Base-by-base conservation (phyloP, 1,140 invertebrate genomes). In the Lasaia peninsularis region DNA sequence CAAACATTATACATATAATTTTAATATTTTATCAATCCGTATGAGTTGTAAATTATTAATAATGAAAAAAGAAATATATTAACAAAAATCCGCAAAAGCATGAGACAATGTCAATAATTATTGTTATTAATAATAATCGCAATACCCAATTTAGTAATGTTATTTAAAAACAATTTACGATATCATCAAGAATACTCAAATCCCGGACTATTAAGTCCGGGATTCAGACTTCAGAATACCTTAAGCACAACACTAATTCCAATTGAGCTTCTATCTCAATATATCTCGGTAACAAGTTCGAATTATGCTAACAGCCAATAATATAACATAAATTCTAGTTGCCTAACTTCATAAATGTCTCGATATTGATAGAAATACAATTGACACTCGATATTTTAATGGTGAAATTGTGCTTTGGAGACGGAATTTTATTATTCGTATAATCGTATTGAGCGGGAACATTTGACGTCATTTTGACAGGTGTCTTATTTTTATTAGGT, bases 231-330 rank as follows among this genome's bases (percentile, higher is more conserved):
- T 18, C 0, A 3, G 16, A 20, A n/a, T 48, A 11, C 18, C 20
- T 5, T 4, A 21, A 48, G 18, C 18, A 21, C 40, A 48, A 48
- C 40, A 48, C 40, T 48, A 48, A 48, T 20, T 21, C 40, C 40
- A 48, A 48, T 48, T 48, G 40, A 48, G 40, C 40, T 48, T 48
- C 40, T 48, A 48, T 48, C 40, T 20, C 18, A 48, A 48, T 48
- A 21, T 48, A 48, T 48, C 40, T 48, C 18, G 40, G 18, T 20
- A 21, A 48, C 40, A 48, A 48, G 40, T 48, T 48, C 40, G 40
- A 18, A 48, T 48, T 48, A 48, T 48, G 40, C 40, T 48, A 21
- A 48, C 12, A 48, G n/a, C 14, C 40, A 48, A 20, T 48, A 48
- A 48, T 48, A 48, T 28, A 28, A 48, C 40, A 21, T 48, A 48